Percentiles rank a stretch among this genome's conserved stretches.
Evolutionary conservation across 2,888 invertebrate genomes (phyloP).

Genomic region (Pseudococcus jackbeardsleyi): DNA sequence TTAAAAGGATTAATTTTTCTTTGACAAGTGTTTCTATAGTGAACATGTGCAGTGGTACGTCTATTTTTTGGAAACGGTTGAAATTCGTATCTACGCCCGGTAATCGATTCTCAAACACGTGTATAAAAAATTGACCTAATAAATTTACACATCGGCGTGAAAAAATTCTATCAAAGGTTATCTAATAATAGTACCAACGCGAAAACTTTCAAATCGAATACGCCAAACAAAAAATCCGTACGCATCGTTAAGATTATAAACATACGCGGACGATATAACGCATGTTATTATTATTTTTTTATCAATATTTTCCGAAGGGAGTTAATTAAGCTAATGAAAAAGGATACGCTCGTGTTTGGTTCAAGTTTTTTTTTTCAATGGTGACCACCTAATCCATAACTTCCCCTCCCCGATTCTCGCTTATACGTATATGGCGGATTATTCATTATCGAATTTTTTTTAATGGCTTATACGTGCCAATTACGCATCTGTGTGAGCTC

Average conservation of each 20-base stretch:
- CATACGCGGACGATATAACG: not conserved
- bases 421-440: not conserved
- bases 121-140: not conserved
- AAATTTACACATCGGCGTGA: not conserved
- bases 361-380: no score
- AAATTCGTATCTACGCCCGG: not conserved
- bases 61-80: not conserved
- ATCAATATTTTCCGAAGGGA: not conserved
- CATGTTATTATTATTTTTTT: not conserved
- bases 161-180: not conserved
- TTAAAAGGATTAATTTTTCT: no score
- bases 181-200: not conserved
- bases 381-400: not conserved
- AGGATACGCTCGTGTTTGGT: not conserved
- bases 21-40: no score
- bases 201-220: not conserved
- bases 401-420: not conserved
- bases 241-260: not conserved
- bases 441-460: conserved; percentile 2
- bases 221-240: not conserved
- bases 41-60: no score
- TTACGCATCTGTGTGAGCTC: not conserved
- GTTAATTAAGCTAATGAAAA: conserved; percentile 10
- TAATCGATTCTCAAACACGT: not conserved
- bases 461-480: not conserved